phyloP scores from a whole-genome alignment of 2,113 vertebrate genomes.

The Bos indicus region DNA sequence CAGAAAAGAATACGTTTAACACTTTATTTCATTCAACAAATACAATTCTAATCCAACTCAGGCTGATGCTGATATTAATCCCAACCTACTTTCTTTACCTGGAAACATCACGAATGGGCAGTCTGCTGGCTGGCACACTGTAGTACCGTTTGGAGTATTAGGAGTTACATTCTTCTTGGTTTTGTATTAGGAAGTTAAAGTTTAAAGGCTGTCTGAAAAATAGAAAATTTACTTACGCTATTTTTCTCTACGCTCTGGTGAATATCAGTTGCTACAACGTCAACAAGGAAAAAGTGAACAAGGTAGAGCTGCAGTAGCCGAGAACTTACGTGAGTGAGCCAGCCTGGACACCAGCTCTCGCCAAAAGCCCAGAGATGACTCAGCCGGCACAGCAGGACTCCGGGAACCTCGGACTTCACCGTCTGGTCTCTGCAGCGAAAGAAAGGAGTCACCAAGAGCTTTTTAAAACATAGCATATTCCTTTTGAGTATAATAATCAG shows the following conservation, averaged over 20 bases:
- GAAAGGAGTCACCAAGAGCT: neutral
- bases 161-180: neutral
- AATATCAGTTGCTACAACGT: conserved; percentile 3
- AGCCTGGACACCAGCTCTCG: neutral
- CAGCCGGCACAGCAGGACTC: neutral
- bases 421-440: neutral
- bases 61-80: neutral
- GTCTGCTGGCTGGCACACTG: neutral
- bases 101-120: neutral
- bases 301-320: neutral
- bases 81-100: neutral
- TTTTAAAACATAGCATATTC: neutral
- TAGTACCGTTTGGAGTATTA: neutral
- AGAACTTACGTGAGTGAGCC: neutral
- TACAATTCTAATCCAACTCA: neutral
- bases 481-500: neutral
- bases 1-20: neutral
- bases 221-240: neutral
- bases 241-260: neutral
- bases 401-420: neutral
- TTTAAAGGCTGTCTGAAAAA: conserved; percentile 21
- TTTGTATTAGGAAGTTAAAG: neutral
- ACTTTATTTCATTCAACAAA: neutral
- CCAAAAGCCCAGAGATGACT: neutral
- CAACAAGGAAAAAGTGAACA: conserved; percentile 38